Conservation (phyloP, 2,113 vertebrate species). For the Seriola rivoliana region DNA sequence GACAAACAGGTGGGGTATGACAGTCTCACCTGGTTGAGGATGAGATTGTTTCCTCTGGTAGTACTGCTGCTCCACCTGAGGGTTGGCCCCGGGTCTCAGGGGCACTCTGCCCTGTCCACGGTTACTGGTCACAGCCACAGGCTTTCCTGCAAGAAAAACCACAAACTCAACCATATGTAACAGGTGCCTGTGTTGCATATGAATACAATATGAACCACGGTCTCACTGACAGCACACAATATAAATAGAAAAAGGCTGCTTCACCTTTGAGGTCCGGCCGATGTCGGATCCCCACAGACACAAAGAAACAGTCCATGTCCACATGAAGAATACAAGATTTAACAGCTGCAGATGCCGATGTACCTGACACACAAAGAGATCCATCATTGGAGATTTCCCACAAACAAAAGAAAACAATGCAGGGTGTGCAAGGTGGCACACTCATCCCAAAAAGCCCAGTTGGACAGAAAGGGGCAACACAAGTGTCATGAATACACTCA, state of each 20-base stretch:
- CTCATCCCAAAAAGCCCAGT: not conserved
- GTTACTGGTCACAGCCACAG: slow-evolving; percentile 97
- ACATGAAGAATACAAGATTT: slow-evolving; percentile 95
- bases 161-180: not conserved
- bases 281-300: slow-evolving; percentile 95
- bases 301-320: slow-evolving; percentile 99
- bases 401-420: too few species aligned
- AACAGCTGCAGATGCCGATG: slow-evolving; percentile 14
- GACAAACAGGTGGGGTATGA: not conserved
- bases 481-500: not conserved
- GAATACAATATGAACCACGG: not conserved
- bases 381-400: too few species aligned
- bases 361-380: slow-evolving; percentile 56
- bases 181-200: not conserved
- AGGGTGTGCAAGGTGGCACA: too few species aligned
- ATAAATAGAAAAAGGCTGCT: slow-evolving; percentile 7
- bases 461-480: not conserved
- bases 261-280: slow-evolving; percentile 95
- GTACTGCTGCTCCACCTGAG: slow-evolving; percentile 91
- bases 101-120: slow-evolving; percentile 88
- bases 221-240: not conserved
- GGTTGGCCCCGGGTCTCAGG: slow-evolving; percentile 89
- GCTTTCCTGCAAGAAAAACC: slow-evolving; percentile 86
- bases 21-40: slow-evolving; percentile 81
- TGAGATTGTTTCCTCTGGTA: slow-evolving; percentile 88